Evolutionary conservation across 2,113 vertebrate species (phyloP).

Genomic region (Lophura nycthemera): DNA sequence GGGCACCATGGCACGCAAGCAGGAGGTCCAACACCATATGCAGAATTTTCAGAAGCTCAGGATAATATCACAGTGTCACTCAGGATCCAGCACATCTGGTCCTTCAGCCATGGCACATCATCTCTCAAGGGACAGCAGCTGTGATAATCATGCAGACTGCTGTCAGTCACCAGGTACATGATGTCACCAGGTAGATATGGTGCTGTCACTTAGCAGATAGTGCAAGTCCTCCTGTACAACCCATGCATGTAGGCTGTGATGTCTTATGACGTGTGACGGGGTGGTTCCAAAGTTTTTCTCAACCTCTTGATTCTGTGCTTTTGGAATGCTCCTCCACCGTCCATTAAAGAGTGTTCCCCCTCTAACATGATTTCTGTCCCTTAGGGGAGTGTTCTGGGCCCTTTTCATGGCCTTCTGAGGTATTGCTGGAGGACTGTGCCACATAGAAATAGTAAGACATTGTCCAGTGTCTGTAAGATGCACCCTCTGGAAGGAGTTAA

Average conservation of each 20-base stretch:
- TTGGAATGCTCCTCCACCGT: neutral
- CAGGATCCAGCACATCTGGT: neutral
- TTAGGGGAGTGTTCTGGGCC: neutral
- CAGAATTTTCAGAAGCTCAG: neutral
- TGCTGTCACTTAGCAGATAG: rapidly evolving
- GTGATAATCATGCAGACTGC: neutral
- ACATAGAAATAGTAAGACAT: neutral
- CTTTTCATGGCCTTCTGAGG: neutral
- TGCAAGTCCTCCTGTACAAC: neutral
- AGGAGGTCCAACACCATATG: neutral
- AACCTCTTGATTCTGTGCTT: neutral
- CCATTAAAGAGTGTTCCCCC: neutral
- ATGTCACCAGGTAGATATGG: neutral
- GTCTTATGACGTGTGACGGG: neutral
- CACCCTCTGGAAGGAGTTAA: neutral
- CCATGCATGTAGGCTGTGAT: neutral
- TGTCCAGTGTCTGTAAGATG: neutral
- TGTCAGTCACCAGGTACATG: neutral
- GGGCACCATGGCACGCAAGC: rapidly evolving
- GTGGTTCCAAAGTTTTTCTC: neutral
- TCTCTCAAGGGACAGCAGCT: neutral
- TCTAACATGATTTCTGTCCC: neutral
- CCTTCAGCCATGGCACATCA: neutral
- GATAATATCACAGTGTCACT: no score
- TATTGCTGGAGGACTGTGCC: neutral